Conservation (phyloP, 2,888 invertebrate genomes). For the Polydrusus cervinus region DNA sequence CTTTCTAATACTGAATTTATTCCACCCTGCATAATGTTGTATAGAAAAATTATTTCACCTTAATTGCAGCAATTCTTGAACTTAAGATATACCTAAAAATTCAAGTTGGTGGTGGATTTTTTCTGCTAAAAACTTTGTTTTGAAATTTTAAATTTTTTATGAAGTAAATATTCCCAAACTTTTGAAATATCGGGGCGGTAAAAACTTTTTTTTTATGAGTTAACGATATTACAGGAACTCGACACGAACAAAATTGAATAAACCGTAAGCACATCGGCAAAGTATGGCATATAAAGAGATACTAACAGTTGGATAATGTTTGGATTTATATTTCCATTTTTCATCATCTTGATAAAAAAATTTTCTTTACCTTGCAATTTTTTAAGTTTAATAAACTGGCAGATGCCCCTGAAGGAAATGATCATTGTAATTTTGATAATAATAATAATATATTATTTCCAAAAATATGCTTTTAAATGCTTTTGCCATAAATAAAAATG, state of each 20-base stretch:
- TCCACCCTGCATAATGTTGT: no score
- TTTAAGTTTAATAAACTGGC: no score
- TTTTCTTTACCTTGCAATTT: no score
- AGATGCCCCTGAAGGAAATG: no score
- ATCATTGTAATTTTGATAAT: no score
- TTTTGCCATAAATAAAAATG: not conserved
- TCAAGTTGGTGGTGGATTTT: slow-evolving; percentile 32
- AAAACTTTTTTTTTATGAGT: slow-evolving; percentile 3
- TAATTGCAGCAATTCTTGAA: slow-evolving; percentile 27
- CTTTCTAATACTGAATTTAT: no score
- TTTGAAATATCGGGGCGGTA: not conserved
- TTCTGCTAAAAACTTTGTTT: slow-evolving; percentile 29
- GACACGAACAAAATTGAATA: not conserved
- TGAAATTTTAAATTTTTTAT: slow-evolving; percentile 38
- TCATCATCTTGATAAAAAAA: no score
- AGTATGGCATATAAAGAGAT: no score
- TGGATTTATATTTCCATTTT: no score
- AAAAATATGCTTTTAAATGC: not conserved
- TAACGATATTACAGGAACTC: slow-evolving; percentile 15
- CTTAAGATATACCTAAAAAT: slow-evolving; percentile 27
- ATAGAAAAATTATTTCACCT: not conserved
- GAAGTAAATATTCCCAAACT: slow-evolving; percentile 18
- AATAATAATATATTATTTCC: not conserved
- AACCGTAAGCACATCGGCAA: no score
- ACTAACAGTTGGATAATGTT: no score